These are phyloP conservation scores for Amyelois transitella DNA, from an alignment of 1,140 invertebrate genomes.

Conservation along the genomic window DNA sequence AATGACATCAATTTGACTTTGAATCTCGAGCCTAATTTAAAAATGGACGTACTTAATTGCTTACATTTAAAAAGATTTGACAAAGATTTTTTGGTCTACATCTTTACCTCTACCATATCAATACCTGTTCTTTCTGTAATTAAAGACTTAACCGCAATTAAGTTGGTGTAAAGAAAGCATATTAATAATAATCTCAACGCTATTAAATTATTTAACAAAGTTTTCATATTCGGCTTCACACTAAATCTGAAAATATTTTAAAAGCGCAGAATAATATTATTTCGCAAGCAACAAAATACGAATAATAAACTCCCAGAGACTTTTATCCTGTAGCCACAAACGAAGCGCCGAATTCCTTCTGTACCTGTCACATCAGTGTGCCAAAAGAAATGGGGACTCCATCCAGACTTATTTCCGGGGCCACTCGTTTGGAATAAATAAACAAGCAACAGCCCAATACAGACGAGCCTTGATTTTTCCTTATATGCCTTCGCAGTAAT, in stretches of 20 bases:
- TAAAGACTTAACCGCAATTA: too few species aligned
- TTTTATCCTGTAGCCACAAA: background rate
- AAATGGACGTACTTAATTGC: too few species aligned
- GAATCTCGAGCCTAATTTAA: too few species aligned
- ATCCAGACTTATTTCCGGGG: conserved; percentile 48
- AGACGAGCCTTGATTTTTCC: conserved; percentile 37
- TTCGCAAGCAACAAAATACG: background rate
- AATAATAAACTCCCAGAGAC: background rate
- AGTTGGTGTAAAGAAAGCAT: too few species aligned
- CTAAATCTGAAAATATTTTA: background rate
- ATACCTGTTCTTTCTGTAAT: too few species aligned
- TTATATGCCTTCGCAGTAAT: conserved; percentile 29
- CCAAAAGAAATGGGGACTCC: conserved; percentile 24
- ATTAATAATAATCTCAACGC: too few species aligned
- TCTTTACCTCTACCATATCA: too few species aligned
- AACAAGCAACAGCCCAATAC: conserved; percentile 32
- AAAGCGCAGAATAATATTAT: background rate
- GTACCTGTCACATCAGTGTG: conserved; percentile 5
- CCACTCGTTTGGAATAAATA: conserved; percentile 54
- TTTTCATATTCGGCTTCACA: too few species aligned
- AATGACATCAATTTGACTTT: too few species aligned
- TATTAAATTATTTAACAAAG: too few species aligned
- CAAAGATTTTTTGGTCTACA: too few species aligned
- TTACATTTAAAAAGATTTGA: too few species aligned
- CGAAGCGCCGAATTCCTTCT: background rate